Conservation (phyloP, 2,113 vertebrate species). For the Megalops atlanticus region DNA sequence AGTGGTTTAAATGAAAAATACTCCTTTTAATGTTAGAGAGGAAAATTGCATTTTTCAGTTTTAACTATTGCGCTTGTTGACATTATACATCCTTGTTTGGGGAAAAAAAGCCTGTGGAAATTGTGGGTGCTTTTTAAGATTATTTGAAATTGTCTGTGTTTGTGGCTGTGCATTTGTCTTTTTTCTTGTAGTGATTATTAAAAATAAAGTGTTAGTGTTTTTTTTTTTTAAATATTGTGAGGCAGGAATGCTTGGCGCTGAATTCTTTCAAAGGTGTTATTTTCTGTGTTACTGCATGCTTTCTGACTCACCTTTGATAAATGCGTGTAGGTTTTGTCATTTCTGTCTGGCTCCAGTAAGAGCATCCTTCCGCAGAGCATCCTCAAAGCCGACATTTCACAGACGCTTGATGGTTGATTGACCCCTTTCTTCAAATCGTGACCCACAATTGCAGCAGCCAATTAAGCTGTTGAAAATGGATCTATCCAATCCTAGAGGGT, state of each 20-base stretch:
- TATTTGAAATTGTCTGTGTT: too few relatives aligned
- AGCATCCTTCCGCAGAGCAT: conserved; percentile 6
- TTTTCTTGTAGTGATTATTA: not conserved
- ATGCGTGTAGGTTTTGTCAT: not conserved
- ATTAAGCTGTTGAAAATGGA: conserved; percentile 45
- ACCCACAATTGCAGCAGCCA: conserved; percentile 32
- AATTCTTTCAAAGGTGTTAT: not conserved
- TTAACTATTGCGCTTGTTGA: not conserved
- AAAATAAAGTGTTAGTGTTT: too few relatives aligned
- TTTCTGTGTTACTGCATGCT: not conserved
- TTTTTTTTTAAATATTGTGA: too few relatives aligned
- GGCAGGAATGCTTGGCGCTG: too few relatives aligned
- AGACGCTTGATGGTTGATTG: conserved; percentile 30
- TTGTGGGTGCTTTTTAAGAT: too few relatives aligned
- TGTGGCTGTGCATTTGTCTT: too few relatives aligned
- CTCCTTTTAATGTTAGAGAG: too few relatives aligned
- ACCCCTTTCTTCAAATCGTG: conserved; percentile 29
- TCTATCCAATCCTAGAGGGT: conserved; percentile 30
- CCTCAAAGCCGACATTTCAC: conserved; percentile 15
- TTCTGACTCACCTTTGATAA: not conserved
- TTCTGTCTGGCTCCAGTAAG: not conserved
- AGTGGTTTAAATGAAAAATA: too few relatives aligned
- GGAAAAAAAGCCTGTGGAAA: not conserved
- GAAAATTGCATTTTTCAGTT: too few relatives aligned
- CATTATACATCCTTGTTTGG: not conserved